phyloP scores from a whole-genome alignment of 2,888 invertebrate species.

The Fragum sueziense region DNA sequence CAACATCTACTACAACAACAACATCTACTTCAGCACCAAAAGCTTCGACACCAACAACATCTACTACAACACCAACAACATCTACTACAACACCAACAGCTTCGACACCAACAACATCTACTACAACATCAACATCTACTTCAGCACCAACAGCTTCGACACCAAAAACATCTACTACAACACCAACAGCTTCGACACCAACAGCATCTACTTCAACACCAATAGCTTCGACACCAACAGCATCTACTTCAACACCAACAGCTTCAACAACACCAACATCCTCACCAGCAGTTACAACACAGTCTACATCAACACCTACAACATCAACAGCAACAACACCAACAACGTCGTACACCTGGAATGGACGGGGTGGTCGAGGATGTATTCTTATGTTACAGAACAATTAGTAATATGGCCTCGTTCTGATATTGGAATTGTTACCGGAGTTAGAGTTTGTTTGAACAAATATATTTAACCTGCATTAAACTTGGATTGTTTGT shows the following conservation, averaged over 20 bases:
- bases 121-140: conserved; percentile 24
- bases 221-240: conserved; percentile 10
- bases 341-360: neutral
- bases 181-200: neutral
- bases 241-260: conserved; percentile 18
- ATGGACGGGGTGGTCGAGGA: too few species aligned
- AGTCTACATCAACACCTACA: neutral
- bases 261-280: conserved; percentile 1
- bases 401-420: too few species aligned
- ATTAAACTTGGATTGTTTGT: too few species aligned
- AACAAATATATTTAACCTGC: too few species aligned
- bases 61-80: neutral
- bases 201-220: conserved; percentile 14
- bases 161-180: conserved; percentile 21
- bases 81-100: neutral
- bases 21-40: conserved; percentile 6
- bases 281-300: conserved; percentile 6
- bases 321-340: neutral
- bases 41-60: conserved; percentile 6
- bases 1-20: conserved; percentile 19
- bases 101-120: neutral
- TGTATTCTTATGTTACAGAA: too few species aligned
- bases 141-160: neutral
- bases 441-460: too few species aligned
- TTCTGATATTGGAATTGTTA: too few species aligned